Conservation (phyloP, 2,113 vertebrate species). For the Callipepla squamata region DNA sequence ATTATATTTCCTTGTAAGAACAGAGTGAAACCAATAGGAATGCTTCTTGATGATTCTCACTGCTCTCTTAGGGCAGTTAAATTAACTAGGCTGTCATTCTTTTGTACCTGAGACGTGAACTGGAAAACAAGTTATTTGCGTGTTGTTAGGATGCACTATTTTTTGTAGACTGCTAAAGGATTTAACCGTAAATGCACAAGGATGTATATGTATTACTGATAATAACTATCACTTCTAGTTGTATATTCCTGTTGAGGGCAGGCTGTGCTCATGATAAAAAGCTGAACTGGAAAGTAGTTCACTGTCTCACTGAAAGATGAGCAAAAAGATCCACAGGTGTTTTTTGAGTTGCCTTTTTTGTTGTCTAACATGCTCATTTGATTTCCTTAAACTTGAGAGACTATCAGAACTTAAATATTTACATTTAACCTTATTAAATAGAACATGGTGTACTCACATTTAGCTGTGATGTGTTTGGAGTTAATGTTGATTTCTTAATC, state of each 20-base stretch:
- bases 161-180: not conserved
- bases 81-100: not conserved
- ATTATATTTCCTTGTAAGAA: not conserved
- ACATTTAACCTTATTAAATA: not conserved
- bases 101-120: not conserved
- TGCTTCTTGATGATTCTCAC: not conserved
- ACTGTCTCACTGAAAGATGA: conserved; percentile 1
- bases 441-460: not conserved
- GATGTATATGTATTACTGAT: not conserved
- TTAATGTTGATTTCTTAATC: not conserved
- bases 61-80: not conserved
- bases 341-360: not conserved
- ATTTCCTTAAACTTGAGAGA: not conserved
- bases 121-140: conserved; percentile 12
- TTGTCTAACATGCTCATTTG: not conserved
- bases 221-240: not conserved
- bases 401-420: not conserved
- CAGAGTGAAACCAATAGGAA: not conserved
- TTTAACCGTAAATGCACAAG: not conserved
- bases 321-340: not conserved
- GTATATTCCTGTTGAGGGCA: not conserved
- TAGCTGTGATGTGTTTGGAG: not conserved
- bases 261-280: not conserved
- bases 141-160: not conserved
- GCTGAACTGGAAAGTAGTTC: not conserved